phyloP scores from a whole-genome alignment of 2,888 invertebrate genomes.

The Synanthedon vespiformis region DNA sequence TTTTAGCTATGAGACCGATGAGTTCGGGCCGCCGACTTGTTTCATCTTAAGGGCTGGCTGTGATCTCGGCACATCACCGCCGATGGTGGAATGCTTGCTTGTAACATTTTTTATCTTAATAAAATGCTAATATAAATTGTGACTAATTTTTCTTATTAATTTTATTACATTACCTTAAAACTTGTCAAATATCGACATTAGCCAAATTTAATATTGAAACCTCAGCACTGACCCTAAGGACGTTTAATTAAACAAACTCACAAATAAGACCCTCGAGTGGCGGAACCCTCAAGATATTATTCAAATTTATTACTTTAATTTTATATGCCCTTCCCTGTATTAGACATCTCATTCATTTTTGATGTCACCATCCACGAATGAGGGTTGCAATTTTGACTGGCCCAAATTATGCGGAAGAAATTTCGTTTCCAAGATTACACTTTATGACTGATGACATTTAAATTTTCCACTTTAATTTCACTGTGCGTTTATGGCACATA shows the following conservation, averaged over 20 bases:
- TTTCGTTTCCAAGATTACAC: neutral
- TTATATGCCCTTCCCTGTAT: slow-evolving; percentile 40
- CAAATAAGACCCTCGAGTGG: slow-evolving; percentile 20
- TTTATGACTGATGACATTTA: slow-evolving; percentile 2
- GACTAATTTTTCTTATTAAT: no score
- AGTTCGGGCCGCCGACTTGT: no score
- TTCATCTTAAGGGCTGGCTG: no score
- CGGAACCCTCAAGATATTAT: slow-evolving; percentile 21
- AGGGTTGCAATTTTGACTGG: slow-evolving; percentile 11
- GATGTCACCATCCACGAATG: slow-evolving; percentile 21
- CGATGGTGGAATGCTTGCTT: no score
- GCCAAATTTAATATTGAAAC: neutral
- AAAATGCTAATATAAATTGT: no score
- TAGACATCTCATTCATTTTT: slow-evolving; percentile 29
- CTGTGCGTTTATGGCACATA: neutral
- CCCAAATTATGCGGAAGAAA: slow-evolving; percentile 6
- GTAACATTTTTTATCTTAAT: no score
- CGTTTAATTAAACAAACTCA: slow-evolving; percentile 23
- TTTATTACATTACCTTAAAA: no score
- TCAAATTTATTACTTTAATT: slow-evolving; percentile 53
- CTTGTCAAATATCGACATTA: neutral
- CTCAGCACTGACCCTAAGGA: slow-evolving; percentile 4
- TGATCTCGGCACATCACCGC: no score
- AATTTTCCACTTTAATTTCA: slow-evolving; percentile 1
- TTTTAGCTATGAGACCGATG: no score